phyloP scores from a whole-genome alignment of 1,140 invertebrate genomes.

The Drosophila bocqueti region DNA sequence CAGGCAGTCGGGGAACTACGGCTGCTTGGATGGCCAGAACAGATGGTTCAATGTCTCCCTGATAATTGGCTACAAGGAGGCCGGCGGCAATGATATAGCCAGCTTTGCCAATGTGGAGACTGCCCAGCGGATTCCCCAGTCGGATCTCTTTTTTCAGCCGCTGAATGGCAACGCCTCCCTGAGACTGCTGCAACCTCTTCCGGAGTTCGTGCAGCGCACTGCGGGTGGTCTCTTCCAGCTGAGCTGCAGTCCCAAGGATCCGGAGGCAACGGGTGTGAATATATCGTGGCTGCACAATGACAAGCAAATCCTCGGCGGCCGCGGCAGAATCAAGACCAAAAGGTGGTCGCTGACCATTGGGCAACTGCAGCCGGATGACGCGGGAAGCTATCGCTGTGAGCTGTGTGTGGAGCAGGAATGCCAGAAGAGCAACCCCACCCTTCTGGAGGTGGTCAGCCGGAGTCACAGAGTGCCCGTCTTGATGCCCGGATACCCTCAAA shows the following conservation, averaged over 20 bases:
- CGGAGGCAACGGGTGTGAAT: conserved; percentile 88
- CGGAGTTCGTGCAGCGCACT: conserved; percentile 68
- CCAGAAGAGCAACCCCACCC: conserved; percentile 88
- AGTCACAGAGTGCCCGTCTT: conserved; percentile 92
- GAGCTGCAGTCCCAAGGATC: conserved; percentile 87
- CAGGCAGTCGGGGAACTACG: conserved; percentile 57
- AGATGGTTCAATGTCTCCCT: conserved; percentile 64
- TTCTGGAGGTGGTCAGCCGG: conserved; percentile 73
- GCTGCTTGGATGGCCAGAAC: conserved; percentile 42
- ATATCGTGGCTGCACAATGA: conserved; percentile 92
- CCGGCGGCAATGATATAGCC: conserved; percentile 50
- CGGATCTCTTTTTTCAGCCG: conserved; percentile 33
- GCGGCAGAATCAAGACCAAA: conserved; percentile 66
- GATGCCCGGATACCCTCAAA: conserved; percentile 90
- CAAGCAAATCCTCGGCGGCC: conserved; percentile 71
- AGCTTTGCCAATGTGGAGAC: conserved; percentile 33
- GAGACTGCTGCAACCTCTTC: conserved; percentile 58
- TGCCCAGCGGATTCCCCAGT: conserved; percentile 1
- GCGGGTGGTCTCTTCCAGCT: conserved; percentile 89
- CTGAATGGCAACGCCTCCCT: conserved; percentile 14
- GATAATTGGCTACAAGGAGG: conserved; percentile 32
- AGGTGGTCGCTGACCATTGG: conserved; percentile 90
- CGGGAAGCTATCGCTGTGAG: conserved; percentile 94
- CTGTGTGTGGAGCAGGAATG: conserved; percentile 92
- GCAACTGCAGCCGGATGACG: conserved; percentile 90